Conservation (phyloP, 2,113 vertebrate species). For the Muntiacus reevesi region DNA sequence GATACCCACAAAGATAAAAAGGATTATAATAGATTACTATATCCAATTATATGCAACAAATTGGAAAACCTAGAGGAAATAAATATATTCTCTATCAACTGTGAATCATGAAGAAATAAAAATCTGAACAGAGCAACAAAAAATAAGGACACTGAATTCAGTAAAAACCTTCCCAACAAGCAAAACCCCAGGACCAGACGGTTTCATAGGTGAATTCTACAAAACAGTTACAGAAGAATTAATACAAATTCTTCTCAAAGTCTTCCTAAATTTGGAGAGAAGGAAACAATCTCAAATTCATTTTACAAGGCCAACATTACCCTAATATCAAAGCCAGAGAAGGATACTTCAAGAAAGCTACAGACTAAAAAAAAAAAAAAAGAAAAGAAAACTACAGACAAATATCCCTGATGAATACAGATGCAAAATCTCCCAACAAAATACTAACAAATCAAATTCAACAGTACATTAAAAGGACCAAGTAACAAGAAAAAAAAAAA, state of each 20-base stretch:
- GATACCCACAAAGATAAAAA: not conserved
- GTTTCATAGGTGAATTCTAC: not conserved
- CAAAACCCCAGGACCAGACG: not conserved
- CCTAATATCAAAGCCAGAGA: not conserved
- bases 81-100: not conserved
- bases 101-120: not conserved
- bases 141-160: not conserved
- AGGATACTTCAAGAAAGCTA: not conserved
- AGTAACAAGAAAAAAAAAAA: not conserved
- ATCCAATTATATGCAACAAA: not conserved
- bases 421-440: not conserved
- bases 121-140: not conserved
- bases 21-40: not conserved
- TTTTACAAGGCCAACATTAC: not conserved
- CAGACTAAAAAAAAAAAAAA: not conserved
- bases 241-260: not conserved
- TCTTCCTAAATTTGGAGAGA: not conserved
- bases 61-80: not conserved
- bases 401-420: not conserved
- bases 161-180: not conserved
- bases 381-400: not conserved
- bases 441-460: not conserved
- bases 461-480: not conserved
- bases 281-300: not conserved
- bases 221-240: not conserved